Percentiles rank a stretch among this genome's conserved stretches.
These are phyloP conservation scores for Centropyge bicolor DNA, from an alignment of 2,797 vertebrate genomes.

Conservation along the genomic window DNA sequence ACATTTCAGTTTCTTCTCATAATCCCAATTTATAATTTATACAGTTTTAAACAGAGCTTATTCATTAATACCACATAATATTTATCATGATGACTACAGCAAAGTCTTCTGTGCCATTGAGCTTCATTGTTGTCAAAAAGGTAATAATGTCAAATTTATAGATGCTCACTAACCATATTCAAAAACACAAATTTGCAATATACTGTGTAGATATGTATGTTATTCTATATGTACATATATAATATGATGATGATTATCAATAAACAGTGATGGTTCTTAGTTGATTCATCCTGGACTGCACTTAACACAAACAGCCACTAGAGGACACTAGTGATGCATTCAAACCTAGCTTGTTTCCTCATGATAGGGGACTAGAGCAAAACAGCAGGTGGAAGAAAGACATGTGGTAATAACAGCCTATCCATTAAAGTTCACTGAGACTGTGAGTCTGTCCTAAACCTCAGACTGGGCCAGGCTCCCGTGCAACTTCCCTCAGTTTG, in stretches of 20 bases:
- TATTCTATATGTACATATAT: not conserved
- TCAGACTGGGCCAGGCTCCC: not conserved
- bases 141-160: not conserved
- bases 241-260: not conserved
- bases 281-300: slow-evolving; percentile 26
- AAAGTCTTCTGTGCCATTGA: not conserved
- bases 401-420: not conserved
- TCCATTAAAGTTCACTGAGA: slow-evolving; percentile 1
- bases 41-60: not conserved
- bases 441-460: slow-evolving; percentile 3
- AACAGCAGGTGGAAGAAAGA: slow-evolving; percentile 50
- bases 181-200: not conserved
- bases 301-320: slow-evolving; percentile 68
- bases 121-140: not conserved
- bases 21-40: not conserved
- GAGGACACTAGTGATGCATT: slow-evolving; percentile 72
- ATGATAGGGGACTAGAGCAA: not conserved
- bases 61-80: not conserved
- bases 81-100: no score
- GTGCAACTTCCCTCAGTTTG: slow-evolving; percentile 21
- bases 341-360: slow-evolving; percentile 1
- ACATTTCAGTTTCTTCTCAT: not conserved
- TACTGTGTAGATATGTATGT: not conserved
- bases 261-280: not conserved
- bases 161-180: not conserved